Percentiles rank a stretch among this genome's conserved stretches.
Conservation (phyloP, 1,140 invertebrate genomes). For the Cydia pomonella region DNA sequence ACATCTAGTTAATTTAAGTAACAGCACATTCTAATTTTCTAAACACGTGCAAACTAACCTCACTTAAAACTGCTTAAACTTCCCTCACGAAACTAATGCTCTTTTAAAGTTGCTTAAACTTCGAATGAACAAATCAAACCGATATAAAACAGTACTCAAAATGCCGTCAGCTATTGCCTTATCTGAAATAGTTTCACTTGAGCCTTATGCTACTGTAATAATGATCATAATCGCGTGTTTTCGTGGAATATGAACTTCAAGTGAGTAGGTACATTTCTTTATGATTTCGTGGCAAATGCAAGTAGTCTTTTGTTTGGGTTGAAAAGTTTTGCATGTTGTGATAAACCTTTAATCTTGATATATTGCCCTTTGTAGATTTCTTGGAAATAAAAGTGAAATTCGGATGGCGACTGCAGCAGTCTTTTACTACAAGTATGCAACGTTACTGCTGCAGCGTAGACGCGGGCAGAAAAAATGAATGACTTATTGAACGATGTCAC, state of each 20-base stretch:
- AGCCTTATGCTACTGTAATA: background rate
- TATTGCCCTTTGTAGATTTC: no score
- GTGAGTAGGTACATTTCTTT: background rate
- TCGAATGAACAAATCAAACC: slow-evolving; percentile 12
- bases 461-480: no score
- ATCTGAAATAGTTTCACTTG: background rate
- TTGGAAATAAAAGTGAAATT: no score
- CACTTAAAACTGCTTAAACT: background rate
- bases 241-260: background rate
- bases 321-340: background rate
- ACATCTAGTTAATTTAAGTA: no score
- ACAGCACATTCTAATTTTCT: background rate
- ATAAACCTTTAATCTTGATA: no score
- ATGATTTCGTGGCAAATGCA: background rate
- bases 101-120: slow-evolving; percentile 18
- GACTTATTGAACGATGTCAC: no score
- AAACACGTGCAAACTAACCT: background rate
- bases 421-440: no score
- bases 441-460: no score
- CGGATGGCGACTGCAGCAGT: no score
- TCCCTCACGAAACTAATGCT: slow-evolving; percentile 3
- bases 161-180: background rate
- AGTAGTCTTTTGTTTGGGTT: background rate
- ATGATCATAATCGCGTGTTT: background rate
- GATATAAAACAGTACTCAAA: slow-evolving; percentile 11